Conservation (phyloP, 2,888 invertebrate genomes). For the Chydorus sphaericus region DNA sequence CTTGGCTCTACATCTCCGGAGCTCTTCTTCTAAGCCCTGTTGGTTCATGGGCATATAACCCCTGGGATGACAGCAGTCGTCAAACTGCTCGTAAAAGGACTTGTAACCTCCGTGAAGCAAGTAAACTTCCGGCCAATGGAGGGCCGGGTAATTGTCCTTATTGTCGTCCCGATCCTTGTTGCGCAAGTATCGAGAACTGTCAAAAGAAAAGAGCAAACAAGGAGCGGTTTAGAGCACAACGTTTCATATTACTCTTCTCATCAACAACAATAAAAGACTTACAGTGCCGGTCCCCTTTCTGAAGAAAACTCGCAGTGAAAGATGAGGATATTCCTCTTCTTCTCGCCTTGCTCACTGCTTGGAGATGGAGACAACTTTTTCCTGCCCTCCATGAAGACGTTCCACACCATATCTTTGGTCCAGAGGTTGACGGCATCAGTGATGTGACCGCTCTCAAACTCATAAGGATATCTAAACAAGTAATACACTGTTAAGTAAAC, state of each 20-base stretch:
- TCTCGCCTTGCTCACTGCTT: conserved; percentile 26
- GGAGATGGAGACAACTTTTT: background rate
- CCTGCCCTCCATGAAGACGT: conserved; percentile 36
- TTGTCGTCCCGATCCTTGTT: conserved; percentile 67
- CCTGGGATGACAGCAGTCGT: conserved; percentile 52
- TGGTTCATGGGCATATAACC: conserved; percentile 75
- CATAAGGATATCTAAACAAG: conserved; percentile 60
- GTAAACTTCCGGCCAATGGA: conserved; percentile 86
- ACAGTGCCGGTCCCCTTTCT: conserved; percentile 86
- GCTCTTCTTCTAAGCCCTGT: conserved; percentile 53
- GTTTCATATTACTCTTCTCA: conserved; percentile 10
- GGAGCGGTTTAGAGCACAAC: background rate
- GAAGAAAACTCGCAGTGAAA: conserved; percentile 98
- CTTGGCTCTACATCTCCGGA: conserved; percentile 57
- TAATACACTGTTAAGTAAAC: background rate
- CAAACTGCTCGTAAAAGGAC: conserved; percentile 54
- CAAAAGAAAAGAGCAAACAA: too few species aligned
- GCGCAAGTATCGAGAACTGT: conserved; percentile 68
- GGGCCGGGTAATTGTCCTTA: conserved; percentile 61
- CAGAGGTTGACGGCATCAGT: conserved; percentile 65
- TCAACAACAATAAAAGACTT: conserved; percentile 32
- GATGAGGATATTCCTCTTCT: conserved; percentile 56
- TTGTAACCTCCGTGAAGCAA: conserved; percentile 82
- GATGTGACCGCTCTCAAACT: conserved; percentile 84
- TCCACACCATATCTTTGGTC: conserved; percentile 56